Conservation (phyloP, 2,888 invertebrate species). For the Morpho deidamia region DNA sequence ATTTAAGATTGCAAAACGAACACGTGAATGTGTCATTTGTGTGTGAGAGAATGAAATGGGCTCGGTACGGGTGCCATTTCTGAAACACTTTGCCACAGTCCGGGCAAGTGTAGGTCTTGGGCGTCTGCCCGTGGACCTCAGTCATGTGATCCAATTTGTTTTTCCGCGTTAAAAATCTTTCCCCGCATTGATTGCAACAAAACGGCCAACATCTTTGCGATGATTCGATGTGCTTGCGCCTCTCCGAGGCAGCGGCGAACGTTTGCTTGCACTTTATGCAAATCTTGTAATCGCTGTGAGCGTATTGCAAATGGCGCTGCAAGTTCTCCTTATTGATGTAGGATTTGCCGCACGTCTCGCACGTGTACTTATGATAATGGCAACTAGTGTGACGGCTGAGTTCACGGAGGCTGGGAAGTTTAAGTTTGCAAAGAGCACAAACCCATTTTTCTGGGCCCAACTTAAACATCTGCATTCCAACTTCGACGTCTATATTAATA, state of each 20-base stretch:
- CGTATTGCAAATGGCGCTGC: constrained; percentile 33
- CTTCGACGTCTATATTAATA: constrained; percentile 37
- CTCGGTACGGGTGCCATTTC: constrained; percentile 35
- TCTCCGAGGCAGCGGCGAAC: constrained; percentile 40
- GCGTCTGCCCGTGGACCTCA: constrained; percentile 30
- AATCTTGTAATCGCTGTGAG: constrained; percentile 32
- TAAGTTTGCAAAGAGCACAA: constrained; percentile 43
- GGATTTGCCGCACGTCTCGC: constrained; percentile 53
- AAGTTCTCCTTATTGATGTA: constrained; percentile 42
- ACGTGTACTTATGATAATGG: constrained; percentile 50
- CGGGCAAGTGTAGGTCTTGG: constrained; percentile 33
- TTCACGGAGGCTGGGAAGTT: constrained; percentile 38
- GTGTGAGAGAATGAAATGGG: constrained; percentile 48
- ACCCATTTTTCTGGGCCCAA: constrained; percentile 39
- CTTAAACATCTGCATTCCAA: constrained; percentile 49
- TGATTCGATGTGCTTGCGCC: constrained; percentile 38
- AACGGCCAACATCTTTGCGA: constrained; percentile 45
- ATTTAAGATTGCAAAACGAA: constrained; percentile 51
- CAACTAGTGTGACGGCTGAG: constrained; percentile 48
- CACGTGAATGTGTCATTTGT: constrained; percentile 44
- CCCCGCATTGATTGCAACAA: constrained; percentile 43
- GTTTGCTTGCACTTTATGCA: constrained; percentile 41
- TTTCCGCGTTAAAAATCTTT: constrained; percentile 41
- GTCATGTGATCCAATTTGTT: constrained; percentile 42
- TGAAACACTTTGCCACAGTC: constrained; percentile 35